Conservation (phyloP, 2,888 invertebrate genomes). For the Spilarctia lutea region DNA sequence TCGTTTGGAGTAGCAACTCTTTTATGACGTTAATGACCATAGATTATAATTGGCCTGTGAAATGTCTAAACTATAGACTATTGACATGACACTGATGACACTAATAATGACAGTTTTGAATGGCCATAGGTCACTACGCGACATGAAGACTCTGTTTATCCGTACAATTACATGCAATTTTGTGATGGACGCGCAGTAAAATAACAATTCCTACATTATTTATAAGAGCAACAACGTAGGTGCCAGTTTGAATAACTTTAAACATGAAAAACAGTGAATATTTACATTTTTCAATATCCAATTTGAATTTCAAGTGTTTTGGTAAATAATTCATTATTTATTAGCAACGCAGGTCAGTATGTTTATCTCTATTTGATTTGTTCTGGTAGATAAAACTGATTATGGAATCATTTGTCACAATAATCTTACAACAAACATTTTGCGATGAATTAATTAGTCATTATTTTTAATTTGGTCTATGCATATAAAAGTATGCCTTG, state of each 20-base stretch:
- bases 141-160: background rate
- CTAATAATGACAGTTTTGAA: background rate
- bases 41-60: too few relatives aligned
- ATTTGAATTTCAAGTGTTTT: conserved; percentile 37
- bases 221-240: conserved; percentile 15
- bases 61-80: too few relatives aligned
- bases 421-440: background rate
- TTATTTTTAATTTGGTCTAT: background rate
- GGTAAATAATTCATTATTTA: conserved; percentile 36
- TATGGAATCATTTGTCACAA: background rate
- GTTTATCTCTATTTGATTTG: conserved; percentile 19
- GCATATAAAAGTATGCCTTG: background rate
- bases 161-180: background rate
- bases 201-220: conserved; percentile 13
- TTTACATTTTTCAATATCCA: conserved; percentile 20
- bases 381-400: background rate
- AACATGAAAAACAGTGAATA: conserved; percentile 13
- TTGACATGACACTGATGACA: too few relatives aligned
- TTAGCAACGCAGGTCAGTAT: conserved; percentile 47
- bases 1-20: background rate
- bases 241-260: conserved; percentile 14
- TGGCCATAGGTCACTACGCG: background rate
- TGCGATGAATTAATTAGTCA: background rate
- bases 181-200: background rate
- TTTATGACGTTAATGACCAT: too few relatives aligned